A percentile compares a stretch with the other conserved stretches of the same genome.
These are phyloP conservation scores for Druceiella hillmani DNA, from an alignment of 2,888 invertebrate genomes.

Conservation along the genomic window DNA sequence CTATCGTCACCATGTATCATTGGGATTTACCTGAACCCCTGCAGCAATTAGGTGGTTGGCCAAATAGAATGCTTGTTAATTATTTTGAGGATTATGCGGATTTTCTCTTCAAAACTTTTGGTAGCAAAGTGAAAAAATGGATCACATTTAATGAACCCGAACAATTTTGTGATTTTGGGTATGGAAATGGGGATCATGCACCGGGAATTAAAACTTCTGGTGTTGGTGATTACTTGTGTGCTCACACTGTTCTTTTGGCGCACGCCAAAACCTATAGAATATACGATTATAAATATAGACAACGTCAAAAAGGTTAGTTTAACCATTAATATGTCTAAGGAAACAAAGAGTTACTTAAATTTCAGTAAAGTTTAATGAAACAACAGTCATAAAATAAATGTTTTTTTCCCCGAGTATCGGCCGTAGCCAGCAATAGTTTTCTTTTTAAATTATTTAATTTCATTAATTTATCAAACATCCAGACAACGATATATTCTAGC, in stretches of 20 bases:
- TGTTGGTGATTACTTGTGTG: slow-evolving; percentile 47
- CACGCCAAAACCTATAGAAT: slow-evolving; percentile 51
- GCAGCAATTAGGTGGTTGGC: slow-evolving; percentile 28
- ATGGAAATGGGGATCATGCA: slow-evolving; percentile 36
- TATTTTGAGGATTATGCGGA: slow-evolving; percentile 33
- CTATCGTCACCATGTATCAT: slow-evolving; percentile 23
- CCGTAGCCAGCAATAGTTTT: no score
- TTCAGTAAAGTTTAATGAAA: no score
- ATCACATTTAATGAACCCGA: not conserved
- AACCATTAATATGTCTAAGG: no score
- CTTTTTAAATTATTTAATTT: no score
- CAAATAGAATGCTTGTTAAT: slow-evolving; percentile 28
- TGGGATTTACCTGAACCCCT: slow-evolving; percentile 32
- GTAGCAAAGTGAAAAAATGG: not conserved
- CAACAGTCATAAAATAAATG: no score
- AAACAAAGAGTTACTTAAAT: no score
- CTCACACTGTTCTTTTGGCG: slow-evolving; percentile 54
- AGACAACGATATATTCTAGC: no score
- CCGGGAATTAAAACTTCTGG: slow-evolving; percentile 36
- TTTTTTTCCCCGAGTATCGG: no score
- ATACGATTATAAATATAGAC: slow-evolving; percentile 33
- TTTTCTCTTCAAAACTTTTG: not conserved
- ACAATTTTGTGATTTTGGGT: slow-evolving; percentile 1
- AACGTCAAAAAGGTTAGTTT: not conserved
- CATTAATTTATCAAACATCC: no score